These are phyloP conservation scores for Chelon auratus DNA, from an alignment of 2,797 vertebrate species.

Conservation along the genomic window DNA sequence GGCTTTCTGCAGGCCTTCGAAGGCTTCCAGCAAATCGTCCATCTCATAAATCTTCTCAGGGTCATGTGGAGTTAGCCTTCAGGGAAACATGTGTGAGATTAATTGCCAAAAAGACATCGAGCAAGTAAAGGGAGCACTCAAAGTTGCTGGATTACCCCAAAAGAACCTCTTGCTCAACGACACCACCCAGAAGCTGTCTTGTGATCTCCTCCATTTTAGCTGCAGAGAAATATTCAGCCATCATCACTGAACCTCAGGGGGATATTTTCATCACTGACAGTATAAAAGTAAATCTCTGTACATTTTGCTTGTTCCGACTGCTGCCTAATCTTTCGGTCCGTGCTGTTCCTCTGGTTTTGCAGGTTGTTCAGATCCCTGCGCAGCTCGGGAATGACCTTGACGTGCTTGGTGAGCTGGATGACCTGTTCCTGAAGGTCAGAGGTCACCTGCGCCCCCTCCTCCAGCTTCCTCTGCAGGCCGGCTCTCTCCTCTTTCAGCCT, in stretches of 20 bases:
- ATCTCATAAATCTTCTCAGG: constrained; percentile 88
- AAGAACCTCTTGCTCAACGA: constrained; percentile 88
- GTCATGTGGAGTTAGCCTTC: constrained; percentile 87
- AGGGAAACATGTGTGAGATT: constrained; percentile 35
- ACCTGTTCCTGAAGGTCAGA: constrained; percentile 88
- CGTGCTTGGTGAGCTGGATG: constrained; percentile 87
- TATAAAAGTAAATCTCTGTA: constrained; percentile 53
- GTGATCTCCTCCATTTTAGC: constrained; percentile 90
- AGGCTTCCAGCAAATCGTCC: constrained; percentile 89
- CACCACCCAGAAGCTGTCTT: constrained; percentile 89
- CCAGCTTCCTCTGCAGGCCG: constrained; percentile 82
- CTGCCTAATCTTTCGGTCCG: constrained; percentile 87
- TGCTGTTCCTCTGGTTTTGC: constrained; percentile 87
- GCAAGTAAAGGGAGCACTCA: background rate
- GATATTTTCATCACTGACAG: background rate
- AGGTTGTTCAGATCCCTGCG: constrained; percentile 91
- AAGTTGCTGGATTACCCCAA: constrained; percentile 82
- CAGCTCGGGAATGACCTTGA: constrained; percentile 91
- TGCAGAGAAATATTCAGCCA: constrained; percentile 65
- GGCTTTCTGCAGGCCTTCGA: constrained; percentile 92
- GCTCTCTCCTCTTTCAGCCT: constrained; percentile 86
- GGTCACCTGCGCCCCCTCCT: constrained; percentile 80
- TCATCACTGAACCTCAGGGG: background rate
- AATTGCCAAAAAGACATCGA: background rate
- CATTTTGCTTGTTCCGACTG: constrained; percentile 92